phyloP scores from a whole-genome alignment of 2,797 vertebrate species.

The Coreius guichenoti region DNA sequence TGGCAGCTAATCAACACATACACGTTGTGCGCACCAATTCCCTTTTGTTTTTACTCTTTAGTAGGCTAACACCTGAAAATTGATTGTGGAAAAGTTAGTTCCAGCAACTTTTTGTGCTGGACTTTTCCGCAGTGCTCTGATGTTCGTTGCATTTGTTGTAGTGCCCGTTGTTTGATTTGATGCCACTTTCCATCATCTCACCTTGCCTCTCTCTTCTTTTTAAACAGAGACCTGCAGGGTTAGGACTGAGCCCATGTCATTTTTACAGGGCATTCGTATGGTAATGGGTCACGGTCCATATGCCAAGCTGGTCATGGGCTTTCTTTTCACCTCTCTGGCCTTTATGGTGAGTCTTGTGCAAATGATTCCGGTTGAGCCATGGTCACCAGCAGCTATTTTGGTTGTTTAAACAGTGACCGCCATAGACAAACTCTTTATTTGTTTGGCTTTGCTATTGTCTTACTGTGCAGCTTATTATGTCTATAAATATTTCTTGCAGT shows the following conservation, averaged over 20 bases:
- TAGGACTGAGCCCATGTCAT: constrained; percentile 78
- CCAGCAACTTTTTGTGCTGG: not conserved
- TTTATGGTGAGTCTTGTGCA: constrained; percentile 86
- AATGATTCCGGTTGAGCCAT: not conserved
- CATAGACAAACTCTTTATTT: not conserved
- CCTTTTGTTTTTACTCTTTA: not conserved
- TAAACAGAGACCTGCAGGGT: constrained; percentile 76
- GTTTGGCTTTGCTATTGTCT: constrained; percentile 26
- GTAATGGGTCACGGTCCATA: constrained; percentile 90
- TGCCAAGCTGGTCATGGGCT: constrained; percentile 88
- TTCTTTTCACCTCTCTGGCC: constrained; percentile 94
- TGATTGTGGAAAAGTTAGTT: not conserved
- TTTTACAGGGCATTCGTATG: constrained; percentile 85
- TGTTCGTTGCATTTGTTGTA: not conserved
- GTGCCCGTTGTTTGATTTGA: not conserved
- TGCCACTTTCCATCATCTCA: not conserved
- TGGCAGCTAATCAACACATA: not conserved
- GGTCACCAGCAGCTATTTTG: not conserved
- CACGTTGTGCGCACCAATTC: not conserved
- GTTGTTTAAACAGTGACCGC: not conserved
- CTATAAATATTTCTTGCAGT: constrained; percentile 72
- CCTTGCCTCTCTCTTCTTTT: constrained; percentile 20
- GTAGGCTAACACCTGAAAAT: not conserved
- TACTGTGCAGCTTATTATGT: constrained; percentile 15
- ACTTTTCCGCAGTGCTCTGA: not conserved